Evolutionary conservation across 2,888 invertebrate genomes (phyloP), one percentile per base, ranked within the genome.

Genomic region (Ormyrus rosae): DNA sequence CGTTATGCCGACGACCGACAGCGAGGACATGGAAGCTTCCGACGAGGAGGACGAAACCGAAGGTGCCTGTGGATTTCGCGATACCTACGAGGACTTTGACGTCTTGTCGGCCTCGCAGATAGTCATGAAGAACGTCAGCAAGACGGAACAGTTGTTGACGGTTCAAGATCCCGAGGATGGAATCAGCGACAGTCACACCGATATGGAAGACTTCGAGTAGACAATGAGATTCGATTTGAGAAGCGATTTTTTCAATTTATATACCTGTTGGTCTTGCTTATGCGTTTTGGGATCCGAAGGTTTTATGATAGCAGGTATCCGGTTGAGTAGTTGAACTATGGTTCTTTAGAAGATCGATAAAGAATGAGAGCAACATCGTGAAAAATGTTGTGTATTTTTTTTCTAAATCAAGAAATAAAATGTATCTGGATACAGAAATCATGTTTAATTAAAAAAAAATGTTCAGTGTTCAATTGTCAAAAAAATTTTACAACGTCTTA

Each of bases 201-300:
- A 91, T 50, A 83, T 90, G 7, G 91, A 90, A 64, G 90, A 91
- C 60, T 81, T 91, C 11, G 90, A 91, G 74, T 89, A 85, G 84
- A 83, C 6, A 7, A 8, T 34, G 4, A 34, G 34, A 34, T 34
- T 34, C 34, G 34, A 34, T 34, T 34, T 34, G 34, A 4, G 34
- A 34, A 34, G 34, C 2, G 34, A 34, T 34, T 34, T 34, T 34
- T 34, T 34, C 3, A 4, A 34, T 34, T 4, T 34, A 34, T 34
- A 34, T 34, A 34, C 34, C 34, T 2, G 34, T 4, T 34, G 3
- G 34, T 34, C 34, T 34, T 34, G 34, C 34, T 34, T 34, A 34
- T 34, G 34, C 34, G 34, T 4, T 34, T 34, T 34, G 34, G 34
- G 34, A 34, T 34, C 2, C 34, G 34, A 34, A 34, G 34, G 34